These are phyloP conservation scores for Bursaphelenchus okinawaensis DNA, from an alignment of 2,888 invertebrate genomes.

Conservation along the genomic window DNA sequence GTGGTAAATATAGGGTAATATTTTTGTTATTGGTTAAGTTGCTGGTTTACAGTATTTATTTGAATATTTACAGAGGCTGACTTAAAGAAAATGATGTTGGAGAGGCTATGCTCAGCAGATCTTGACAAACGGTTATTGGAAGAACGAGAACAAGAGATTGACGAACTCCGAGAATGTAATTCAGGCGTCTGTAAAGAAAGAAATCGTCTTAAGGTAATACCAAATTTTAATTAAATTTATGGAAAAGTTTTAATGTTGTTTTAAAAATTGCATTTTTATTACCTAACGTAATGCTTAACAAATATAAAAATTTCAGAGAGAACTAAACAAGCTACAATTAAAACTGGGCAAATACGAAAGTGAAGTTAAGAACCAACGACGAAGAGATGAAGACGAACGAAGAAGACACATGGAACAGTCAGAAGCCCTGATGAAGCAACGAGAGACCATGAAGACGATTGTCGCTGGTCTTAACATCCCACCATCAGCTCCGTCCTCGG, in stretches of 20 bases:
- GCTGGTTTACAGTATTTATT: no score
- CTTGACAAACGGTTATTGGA: constrained; percentile 9
- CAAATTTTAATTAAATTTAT: constrained; percentile 1
- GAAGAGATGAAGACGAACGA: constrained; percentile 25
- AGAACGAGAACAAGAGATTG: constrained; percentile 20
- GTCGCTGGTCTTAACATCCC: constrained; percentile 14
- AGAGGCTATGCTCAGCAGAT: constrained; percentile 26
- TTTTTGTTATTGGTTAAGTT: no score
- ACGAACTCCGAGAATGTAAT: constrained; percentile 22
- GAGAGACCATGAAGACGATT: constrained; percentile 7
- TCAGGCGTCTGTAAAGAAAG: constrained; percentile 13
- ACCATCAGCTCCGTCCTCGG: not conserved
- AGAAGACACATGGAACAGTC: constrained; percentile 8
- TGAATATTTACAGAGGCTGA: constrained; percentile 5
- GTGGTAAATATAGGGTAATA: no score
- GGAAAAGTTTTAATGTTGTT: no score
- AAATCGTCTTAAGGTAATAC: constrained; percentile 20
- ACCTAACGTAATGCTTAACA: no score
- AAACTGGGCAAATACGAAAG: constrained; percentile 36
- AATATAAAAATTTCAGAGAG: constrained; percentile 28
- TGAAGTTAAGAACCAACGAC: constrained; percentile 33
- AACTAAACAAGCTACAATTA: constrained; percentile 31
- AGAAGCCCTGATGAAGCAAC: constrained; percentile 13
- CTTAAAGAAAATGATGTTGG: constrained; percentile 13
- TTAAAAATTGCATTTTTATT: no score